phyloP scores from a whole-genome alignment of 2,888 invertebrate species.

The Branchipolynoe longqiensis region DNA sequence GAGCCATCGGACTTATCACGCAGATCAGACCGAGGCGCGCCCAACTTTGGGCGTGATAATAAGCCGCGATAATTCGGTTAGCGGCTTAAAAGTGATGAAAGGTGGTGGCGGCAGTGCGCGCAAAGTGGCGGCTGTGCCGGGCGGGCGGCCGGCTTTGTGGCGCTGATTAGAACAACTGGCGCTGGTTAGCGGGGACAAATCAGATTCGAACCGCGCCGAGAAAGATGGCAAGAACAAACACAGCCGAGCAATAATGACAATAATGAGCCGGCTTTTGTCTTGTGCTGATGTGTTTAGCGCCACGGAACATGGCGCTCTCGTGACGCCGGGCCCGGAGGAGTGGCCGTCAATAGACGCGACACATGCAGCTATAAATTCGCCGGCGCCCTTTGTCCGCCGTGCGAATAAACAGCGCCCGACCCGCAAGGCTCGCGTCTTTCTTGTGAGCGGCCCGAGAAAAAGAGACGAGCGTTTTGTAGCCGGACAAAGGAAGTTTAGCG shows the following conservation, averaged over 20 bases:
- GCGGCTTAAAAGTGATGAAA: slow-evolving; percentile 50
- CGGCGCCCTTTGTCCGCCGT: neutral
- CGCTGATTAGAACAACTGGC: slow-evolving; percentile 37
- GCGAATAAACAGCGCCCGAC: neutral
- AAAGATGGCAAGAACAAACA: slow-evolving; percentile 18
- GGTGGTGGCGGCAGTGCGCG: slow-evolving; percentile 29
- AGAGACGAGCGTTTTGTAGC: neutral
- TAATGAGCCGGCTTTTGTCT: slow-evolving; percentile 55
- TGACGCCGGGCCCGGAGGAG: neutral
- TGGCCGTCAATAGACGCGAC: slow-evolving; percentile 7
- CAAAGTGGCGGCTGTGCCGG: slow-evolving; percentile 35
- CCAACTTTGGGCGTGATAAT: slow-evolving; percentile 17
- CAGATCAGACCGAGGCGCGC: neutral
- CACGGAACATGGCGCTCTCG: slow-evolving; percentile 31
- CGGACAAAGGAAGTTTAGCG: slow-evolving; percentile 1
- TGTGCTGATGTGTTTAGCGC: slow-evolving; percentile 40
- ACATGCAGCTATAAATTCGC: slow-evolving; percentile 4
- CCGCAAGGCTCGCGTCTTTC: neutral
- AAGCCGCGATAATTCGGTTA: slow-evolving; percentile 42
- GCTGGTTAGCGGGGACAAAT: slow-evolving; percentile 40
- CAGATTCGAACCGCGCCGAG: slow-evolving; percentile 33
- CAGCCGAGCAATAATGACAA: slow-evolving; percentile 26
- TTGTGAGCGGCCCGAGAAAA: neutral
- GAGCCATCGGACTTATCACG: slow-evolving; percentile 2
- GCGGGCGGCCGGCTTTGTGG: neutral